phyloP scores from a whole-genome alignment of 2,888 invertebrate species.

The Herminia tarsipennalis region DNA sequence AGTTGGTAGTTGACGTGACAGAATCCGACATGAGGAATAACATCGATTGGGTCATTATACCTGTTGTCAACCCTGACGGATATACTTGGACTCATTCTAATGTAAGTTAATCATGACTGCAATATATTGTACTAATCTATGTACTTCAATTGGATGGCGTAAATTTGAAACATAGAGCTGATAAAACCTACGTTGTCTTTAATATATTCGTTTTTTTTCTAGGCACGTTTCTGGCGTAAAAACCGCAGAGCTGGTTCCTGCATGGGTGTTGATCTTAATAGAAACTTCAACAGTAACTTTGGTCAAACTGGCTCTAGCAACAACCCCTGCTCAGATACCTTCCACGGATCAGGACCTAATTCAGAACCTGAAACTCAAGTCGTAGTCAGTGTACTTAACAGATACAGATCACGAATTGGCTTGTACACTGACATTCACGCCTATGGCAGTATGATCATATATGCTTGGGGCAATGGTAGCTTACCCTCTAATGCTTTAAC shows the following conservation, averaged over 20 bases:
- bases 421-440: constrained; percentile 91
- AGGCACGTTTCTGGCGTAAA: constrained; percentile 88
- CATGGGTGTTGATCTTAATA: constrained; percentile 89
- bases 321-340: constrained; percentile 86
- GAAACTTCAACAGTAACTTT: constrained; percentile 91
- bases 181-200: too few species aligned
- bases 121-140: too few species aligned
- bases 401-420: constrained; percentile 76
- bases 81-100: constrained; percentile 85
- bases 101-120: constrained; percentile 60
- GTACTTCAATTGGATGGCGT: too few species aligned
- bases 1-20: constrained; percentile 85
- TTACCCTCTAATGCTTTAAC: constrained; percentile 79
- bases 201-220: too few species aligned
- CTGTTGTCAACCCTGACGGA: constrained; percentile 90
- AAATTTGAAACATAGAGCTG: too few species aligned
- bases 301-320: constrained; percentile 78
- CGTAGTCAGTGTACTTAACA: constrained; percentile 84
- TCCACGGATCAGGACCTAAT: constrained; percentile 86
- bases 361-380: constrained; percentile 88
- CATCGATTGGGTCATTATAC: constrained; percentile 89
- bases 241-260: constrained; percentile 85
- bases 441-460: constrained; percentile 87
- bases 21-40: constrained; percentile 81
- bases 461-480: constrained; percentile 64